Percentiles rank a stretch among this genome's conserved stretches.
phyloP scores from a whole-genome alignment of 2,797 vertebrate genomes.

The Selene dorsalis region DNA sequence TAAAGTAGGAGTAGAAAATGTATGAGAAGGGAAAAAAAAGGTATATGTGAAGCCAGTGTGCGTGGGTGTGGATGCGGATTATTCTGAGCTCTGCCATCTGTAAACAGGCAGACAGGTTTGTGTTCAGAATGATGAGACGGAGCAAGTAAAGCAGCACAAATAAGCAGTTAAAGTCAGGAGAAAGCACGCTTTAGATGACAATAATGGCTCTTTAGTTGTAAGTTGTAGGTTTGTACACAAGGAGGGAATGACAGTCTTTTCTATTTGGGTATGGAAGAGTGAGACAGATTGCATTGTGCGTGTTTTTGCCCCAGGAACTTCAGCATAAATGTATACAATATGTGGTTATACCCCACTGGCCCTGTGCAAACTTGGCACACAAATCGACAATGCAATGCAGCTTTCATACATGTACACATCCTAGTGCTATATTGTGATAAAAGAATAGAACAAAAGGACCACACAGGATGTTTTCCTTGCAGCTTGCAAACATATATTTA shows the following conservation, averaged over 20 bases:
- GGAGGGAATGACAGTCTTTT: neutral
- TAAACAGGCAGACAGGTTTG: slow-evolving; percentile 73
- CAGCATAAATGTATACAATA: slow-evolving; percentile 11
- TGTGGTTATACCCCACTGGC: neutral
- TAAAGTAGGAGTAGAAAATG: slow-evolving; percentile 52
- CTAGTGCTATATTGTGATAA: neutral
- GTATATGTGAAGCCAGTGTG: slow-evolving; percentile 44
- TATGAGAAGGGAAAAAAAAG: slow-evolving; percentile 1
- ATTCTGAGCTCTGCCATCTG: slow-evolving; percentile 71
- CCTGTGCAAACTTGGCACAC: neutral
- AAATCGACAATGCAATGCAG: too few relatives aligned
- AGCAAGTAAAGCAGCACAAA: slow-evolving; percentile 59
- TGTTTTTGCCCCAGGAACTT: neutral
- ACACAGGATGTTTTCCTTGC: neutral
- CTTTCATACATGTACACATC: neutral
- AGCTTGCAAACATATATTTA: neutral
- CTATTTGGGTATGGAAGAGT: neutral
- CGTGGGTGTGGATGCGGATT: slow-evolving; percentile 69
- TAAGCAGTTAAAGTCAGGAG: slow-evolving; percentile 65
- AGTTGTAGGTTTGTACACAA: slow-evolving; percentile 7
- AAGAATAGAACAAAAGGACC: neutral
- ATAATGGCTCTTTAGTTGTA: slow-evolving; percentile 22
- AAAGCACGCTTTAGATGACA: slow-evolving; percentile 47
- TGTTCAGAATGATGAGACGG: slow-evolving; percentile 55
- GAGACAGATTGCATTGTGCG: neutral